Percentiles rank a stretch among this genome's conserved stretches.
Evolutionary conservation across 23 tunicate species (phyloP).

Genomic region (Botrylloides violaceus): DNA sequence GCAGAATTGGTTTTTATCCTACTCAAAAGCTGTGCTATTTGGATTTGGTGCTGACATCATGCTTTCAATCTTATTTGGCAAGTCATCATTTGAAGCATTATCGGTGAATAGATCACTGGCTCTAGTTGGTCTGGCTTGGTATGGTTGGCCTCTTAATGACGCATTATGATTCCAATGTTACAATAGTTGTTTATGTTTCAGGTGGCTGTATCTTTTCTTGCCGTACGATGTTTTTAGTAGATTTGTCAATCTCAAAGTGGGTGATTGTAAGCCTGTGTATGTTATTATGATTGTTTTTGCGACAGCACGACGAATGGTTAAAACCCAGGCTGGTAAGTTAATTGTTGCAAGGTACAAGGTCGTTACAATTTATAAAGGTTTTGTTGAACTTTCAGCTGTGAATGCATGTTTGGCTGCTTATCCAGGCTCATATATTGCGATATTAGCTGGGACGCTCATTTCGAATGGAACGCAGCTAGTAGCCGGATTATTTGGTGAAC

Average conservation of each 20-base stretch:
- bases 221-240: conserved; percentile 66
- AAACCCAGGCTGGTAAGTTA: conserved; percentile 12
- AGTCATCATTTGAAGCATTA: conserved; percentile 40
- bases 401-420: conserved; percentile 34
- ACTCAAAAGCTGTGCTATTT: conserved; percentile 45
- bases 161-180: neutral
- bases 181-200: neutral
- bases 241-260: conserved; percentile 43
- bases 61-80: conserved; percentile 53
- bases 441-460: conserved; percentile 69
- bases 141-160: neutral
- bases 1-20: conserved; percentile 52
- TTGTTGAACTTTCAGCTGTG: conserved; percentile 31
- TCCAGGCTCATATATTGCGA: conserved; percentile 68
- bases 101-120: conserved; percentile 35
- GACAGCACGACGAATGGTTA: conserved; percentile 39
- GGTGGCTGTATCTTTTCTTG: conserved; percentile 72
- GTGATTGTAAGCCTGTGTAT: conserved; percentile 53
- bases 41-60: conserved; percentile 58
- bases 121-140: conserved; percentile 48
- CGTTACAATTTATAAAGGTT: neutral
- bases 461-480: conserved; percentile 56
- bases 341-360: neutral
- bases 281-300: conserved; percentile 39
- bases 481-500: conserved; percentile 62